Base-by-base conservation (phyloP, 2,888 invertebrate species). In the Acleris emargana region DNA sequence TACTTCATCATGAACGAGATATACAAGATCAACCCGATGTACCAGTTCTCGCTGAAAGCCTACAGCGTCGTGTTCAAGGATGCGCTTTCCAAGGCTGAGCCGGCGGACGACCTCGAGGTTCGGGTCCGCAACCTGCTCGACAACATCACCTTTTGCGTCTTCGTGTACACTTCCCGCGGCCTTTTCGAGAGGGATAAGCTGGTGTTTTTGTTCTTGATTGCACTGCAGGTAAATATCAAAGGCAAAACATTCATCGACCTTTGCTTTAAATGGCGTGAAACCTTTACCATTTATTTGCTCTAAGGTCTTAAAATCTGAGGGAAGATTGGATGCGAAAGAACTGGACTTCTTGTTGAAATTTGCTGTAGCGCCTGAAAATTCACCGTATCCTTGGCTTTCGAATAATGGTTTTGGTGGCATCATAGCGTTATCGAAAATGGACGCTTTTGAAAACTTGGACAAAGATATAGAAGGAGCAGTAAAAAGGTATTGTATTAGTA, bases 1-100 rank as follows among this genome's bases (percentile, higher is more conserved):
- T 99, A 99, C 86, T 99, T 99, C 83, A 97, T 98, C 69, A 91
- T 99, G 68, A 98, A 97, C 80, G 98, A 99, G 77, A 87, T 99
- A 58, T 95, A 96, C 88, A 97, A 97, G 86, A 98, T 99, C 76
- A 98, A 98, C 87, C 97, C 97, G 52, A 97, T 99, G 82, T 99
- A 99, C 87, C 98, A 98, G 85, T 99, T 99, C 89, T 98, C 98
- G 0, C 88, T 99, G 64, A 98, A 98, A 87, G 97, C 98, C 0
- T 98, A 98, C 91, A 97, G 96, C 74, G 96, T 96, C 0, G 98
- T 98, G 4, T 98, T 98, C 86, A 96, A 96, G 74, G 96, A 96
- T 72, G 97, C 98, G 0, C 94, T 99, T 53, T 87, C 91, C 17
- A 93, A 92, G 64, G 96, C 98, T 0, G 93, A 94, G 5, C 86